Base-by-base conservation (phyloP, 1,140 invertebrate genomes). In the Matsumurasca onukii region DNA sequence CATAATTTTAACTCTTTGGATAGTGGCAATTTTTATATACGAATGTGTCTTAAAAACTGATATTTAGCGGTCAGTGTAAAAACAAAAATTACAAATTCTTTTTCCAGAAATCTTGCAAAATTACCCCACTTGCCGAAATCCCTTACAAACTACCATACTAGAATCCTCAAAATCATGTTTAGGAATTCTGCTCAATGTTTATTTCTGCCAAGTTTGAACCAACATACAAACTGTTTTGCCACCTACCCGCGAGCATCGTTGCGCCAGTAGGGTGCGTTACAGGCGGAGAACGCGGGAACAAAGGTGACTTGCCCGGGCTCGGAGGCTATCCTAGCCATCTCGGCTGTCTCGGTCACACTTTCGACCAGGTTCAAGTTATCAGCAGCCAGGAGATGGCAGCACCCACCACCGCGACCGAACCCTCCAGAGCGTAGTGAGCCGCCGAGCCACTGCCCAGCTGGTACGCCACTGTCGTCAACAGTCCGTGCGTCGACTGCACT, bases 261-360 rank as follows among this genome's bases (percentile, higher is more conserved):
- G 73, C 90, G 84, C 96, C 96, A 98, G 78, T 98, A 95, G 0
- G 98, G 97, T 51, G 97, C 97, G 78, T 96, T 98, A 0, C 99
- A 80, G 1, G 97, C 98, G 67, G 91, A 91, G 78, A 99, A 97
- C 5, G 93, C 93, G 0, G 97, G 97, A 12, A 98, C 97, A 80
- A 98, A 98, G 77, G 94, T 95, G 69, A 98, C 90, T 74, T 93
- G 94, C 24, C 91, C 91, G 3, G 90, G 91, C n/a, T 86, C 85
- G 59, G 87, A 83, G 5, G 95, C 90, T 70, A 85, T 82, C 15
- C 86, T 83, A 0, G 91, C 91, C 39, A 97, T 80, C 9, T 81
- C 80, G 78, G 96, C 92, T 17, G 91, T 88, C 66, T 97, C 92
- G 17, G 84, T 81, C 0, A 90, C 85, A 71, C 89, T 83, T 5